Evolutionary conservation across 2,113 vertebrate species (phyloP).

Genomic region (Plotosus lineatus): DNA sequence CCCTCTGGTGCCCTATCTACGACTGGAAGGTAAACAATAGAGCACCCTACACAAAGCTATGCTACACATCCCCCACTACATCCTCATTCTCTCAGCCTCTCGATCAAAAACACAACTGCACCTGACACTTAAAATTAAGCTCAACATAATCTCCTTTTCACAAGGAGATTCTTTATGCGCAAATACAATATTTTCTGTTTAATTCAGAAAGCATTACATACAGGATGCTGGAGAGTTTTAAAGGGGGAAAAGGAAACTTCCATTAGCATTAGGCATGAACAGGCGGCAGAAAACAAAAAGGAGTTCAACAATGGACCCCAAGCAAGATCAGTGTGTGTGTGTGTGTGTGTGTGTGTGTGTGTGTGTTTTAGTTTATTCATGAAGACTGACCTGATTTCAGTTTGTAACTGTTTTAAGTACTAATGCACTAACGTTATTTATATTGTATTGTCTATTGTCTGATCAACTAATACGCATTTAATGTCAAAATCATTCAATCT

Average conservation of each 20-base stretch:
- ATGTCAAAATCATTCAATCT: slow-evolving; percentile 12
- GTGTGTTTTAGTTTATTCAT: slow-evolving; percentile 40
- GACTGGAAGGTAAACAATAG: slow-evolving; percentile 68
- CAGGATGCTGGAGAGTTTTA: slow-evolving; percentile 51
- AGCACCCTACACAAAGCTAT: slow-evolving; percentile 44
- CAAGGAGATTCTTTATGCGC: slow-evolving; percentile 6
- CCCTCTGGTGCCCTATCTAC: slow-evolving; percentile 42
- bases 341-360: slow-evolving; percentile 32
- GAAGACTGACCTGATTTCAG: slow-evolving; percentile 25
- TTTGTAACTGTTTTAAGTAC: slow-evolving; percentile 20
- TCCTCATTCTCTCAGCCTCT: slow-evolving; percentile 12
- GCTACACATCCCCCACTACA: slow-evolving; percentile 45
- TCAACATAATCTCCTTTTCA: slow-evolving; percentile 10
- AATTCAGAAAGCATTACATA: neutral
- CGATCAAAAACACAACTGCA: neutral
- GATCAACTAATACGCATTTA: neutral
- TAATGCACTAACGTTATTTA: neutral
- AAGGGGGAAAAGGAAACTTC: slow-evolving; percentile 57
- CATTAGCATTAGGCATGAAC: slow-evolving; percentile 58
- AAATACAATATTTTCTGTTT: slow-evolving; percentile 32
- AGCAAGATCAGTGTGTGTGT: slow-evolving; percentile 47
- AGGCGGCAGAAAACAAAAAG: slow-evolving; percentile 56
- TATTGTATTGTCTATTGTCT: slow-evolving; percentile 1
- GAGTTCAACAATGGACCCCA: slow-evolving; percentile 66
- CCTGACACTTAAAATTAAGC: slow-evolving; percentile 32